A percentile compares a stretch with the other conserved stretches of the same genome.
Conservation (phyloP, 2,797 vertebrate genomes). For the Delichon dasypus region DNA sequence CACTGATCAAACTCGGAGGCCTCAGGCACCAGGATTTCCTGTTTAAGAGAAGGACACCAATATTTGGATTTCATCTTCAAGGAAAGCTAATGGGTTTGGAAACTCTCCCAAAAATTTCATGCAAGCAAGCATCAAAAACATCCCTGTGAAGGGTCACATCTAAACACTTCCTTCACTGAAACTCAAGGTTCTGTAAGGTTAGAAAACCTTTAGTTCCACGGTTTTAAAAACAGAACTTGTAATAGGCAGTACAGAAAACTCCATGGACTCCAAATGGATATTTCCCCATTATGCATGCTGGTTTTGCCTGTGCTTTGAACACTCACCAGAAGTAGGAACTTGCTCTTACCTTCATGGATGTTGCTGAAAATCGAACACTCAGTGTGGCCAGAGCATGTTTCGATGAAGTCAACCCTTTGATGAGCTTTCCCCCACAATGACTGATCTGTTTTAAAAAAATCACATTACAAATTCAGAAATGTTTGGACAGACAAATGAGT, state of each 20-base stretch:
- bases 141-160: neutral
- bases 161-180: neutral
- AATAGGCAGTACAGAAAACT: neutral
- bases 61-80: neutral
- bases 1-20: conserved; percentile 92
- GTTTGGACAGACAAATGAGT: neutral
- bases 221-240: neutral
- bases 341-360: conserved; percentile 87
- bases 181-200: neutral
- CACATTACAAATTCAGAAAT: neutral
- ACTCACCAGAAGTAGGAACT: neutral
- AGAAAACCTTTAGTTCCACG: neutral
- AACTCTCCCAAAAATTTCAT: neutral
- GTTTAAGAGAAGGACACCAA: conserved; percentile 29
- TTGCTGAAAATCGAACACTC: conserved; percentile 84
- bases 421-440: conserved; percentile 87
- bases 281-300: neutral
- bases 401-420: conserved; percentile 86
- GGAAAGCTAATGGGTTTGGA: neutral
- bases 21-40: conserved; percentile 94
- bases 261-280: neutral
- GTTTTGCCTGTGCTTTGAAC: neutral
- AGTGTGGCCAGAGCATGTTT: conserved; percentile 87
- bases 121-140: neutral
- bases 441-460: conserved; percentile 79